Evolutionary conservation across 2,113 vertebrate genomes (phyloP).

Genomic region (Tonatia bakeri): DNA sequence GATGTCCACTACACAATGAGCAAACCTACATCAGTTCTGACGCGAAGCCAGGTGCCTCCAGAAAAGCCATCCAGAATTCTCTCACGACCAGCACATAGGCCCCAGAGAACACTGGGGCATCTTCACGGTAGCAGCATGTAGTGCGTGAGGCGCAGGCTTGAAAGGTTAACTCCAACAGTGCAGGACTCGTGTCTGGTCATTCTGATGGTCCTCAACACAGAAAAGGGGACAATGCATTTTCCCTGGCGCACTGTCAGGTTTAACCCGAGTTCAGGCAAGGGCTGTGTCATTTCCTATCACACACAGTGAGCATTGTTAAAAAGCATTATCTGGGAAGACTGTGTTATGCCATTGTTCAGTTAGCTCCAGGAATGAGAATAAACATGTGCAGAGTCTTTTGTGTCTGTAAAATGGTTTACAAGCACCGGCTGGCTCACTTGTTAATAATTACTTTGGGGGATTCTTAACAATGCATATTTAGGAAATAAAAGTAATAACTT

Average conservation of each 20-base stretch:
- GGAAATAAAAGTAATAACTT: conserved; percentile 28
- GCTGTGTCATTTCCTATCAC: not conserved
- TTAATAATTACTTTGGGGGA: conserved; percentile 55
- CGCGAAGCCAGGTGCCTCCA: conserved; percentile 53
- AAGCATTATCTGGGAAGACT: not conserved
- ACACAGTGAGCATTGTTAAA: not conserved
- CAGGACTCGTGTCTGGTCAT: conserved; percentile 9
- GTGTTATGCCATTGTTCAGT: not conserved
- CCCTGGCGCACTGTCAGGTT: conserved; percentile 14
- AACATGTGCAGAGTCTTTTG: conserved; percentile 45
- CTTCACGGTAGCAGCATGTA: conserved; percentile 34
- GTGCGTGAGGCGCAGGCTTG: conserved; percentile 25
- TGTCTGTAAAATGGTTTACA: conserved; percentile 44
- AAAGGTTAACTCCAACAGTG: conserved; percentile 35
- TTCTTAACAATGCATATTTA: conserved; percentile 57
- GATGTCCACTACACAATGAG: conserved; percentile 25
- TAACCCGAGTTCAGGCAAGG: not conserved
- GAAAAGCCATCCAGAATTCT: conserved; percentile 49
- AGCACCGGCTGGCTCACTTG: not conserved
- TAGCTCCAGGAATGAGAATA: conserved; percentile 47
- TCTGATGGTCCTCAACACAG: conserved; percentile 30
- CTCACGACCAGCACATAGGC: conserved; percentile 56
- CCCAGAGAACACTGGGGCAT: conserved; percentile 27
- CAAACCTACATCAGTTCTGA: conserved; percentile 50
- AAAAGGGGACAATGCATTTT: conserved; percentile 39